Evolutionary conservation across 2,797 vertebrate genomes (phyloP).

Genomic region (Apogon talboti): DNA sequence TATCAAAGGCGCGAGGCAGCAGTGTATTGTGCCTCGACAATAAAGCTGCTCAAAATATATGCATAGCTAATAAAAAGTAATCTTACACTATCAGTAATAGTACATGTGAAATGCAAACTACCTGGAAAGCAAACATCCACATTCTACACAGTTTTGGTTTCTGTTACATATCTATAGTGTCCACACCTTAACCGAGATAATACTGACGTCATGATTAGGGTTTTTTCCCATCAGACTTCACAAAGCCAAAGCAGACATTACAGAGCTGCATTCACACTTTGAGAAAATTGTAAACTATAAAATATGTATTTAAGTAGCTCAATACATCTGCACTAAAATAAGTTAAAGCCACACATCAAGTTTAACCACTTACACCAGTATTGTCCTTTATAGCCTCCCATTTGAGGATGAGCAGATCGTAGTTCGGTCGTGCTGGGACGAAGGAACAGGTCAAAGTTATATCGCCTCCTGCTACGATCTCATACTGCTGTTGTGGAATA

Average conservation of each 20-base stretch:
- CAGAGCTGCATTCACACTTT: no score
- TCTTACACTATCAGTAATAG: background rate
- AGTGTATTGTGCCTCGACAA: background rate
- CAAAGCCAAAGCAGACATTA: no score
- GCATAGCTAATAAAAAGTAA: no score
- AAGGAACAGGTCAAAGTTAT: slow-evolving; percentile 76
- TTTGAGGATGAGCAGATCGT: slow-evolving; percentile 32
- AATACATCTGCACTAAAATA: no score
- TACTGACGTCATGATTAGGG: no score
- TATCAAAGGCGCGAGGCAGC: background rate
- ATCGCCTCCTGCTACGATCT: slow-evolving; percentile 71
- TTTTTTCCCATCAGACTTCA: no score
- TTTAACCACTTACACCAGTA: slow-evolving; percentile 59
- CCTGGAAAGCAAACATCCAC: background rate
- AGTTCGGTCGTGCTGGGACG: slow-evolving; percentile 48
- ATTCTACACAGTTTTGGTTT: slow-evolving; percentile 3
- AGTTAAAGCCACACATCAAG: background rate
- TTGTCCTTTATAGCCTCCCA: slow-evolving; percentile 64
- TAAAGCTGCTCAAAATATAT: background rate
- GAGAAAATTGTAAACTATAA: background rate
- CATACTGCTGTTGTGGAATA: slow-evolving; percentile 61
- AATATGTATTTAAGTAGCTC: no score
- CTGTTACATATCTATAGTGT: background rate
- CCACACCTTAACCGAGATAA: no score
- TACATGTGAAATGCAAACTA: background rate